A percentile compares a stretch with the other conserved stretches of the same genome.
phyloP scores from a whole-genome alignment of 2,113 vertebrate species.

The Tiliqua scincoides region DNA sequence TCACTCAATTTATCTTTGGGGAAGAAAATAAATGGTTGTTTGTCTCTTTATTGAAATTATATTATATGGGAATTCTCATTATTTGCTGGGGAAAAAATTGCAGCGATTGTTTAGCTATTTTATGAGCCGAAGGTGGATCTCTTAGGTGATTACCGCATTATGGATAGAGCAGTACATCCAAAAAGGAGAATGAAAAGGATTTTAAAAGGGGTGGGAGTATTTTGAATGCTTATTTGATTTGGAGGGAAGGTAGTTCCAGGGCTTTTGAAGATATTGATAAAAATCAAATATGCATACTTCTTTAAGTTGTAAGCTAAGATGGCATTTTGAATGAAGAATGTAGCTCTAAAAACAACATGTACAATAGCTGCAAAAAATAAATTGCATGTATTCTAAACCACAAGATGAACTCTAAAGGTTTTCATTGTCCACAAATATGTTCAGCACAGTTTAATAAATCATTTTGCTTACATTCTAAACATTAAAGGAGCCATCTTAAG shows the following conservation, averaged over 20 bases:
- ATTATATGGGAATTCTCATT: slow-evolving; percentile 68
- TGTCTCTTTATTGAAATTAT: slow-evolving; percentile 75
- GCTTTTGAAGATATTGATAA: slow-evolving; percentile 15
- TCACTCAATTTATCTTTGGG: slow-evolving; percentile 86
- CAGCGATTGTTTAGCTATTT: slow-evolving; percentile 53
- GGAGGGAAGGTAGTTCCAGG: not conserved
- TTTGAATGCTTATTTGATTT: slow-evolving; percentile 42
- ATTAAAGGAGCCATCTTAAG: not conserved
- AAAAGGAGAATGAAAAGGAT: slow-evolving; percentile 14
- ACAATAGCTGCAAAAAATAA: slow-evolving; percentile 41
- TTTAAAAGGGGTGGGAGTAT: not conserved
- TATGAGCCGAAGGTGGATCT: slow-evolving; percentile 48
- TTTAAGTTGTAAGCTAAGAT: slow-evolving; percentile 7
- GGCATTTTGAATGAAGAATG: not conserved
- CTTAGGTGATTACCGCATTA: slow-evolving; percentile 39
- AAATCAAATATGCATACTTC: slow-evolving; percentile 43
- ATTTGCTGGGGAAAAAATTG: slow-evolving; percentile 62
- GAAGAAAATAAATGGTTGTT: slow-evolving; percentile 81
- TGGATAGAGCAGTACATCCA: slow-evolving; percentile 31
- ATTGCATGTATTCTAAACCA: slow-evolving; percentile 47
- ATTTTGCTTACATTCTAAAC: slow-evolving; percentile 37
- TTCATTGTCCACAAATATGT: slow-evolving; percentile 65
- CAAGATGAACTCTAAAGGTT: slow-evolving; percentile 47
- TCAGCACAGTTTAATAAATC: slow-evolving; percentile 49
- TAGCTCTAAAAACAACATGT: slow-evolving; percentile 38